Percentiles rank a stretch among this genome's conserved stretches.
phyloP scores from a whole-genome alignment of 1,140 invertebrate genomes.

The Oreohelix idahoensis region DNA sequence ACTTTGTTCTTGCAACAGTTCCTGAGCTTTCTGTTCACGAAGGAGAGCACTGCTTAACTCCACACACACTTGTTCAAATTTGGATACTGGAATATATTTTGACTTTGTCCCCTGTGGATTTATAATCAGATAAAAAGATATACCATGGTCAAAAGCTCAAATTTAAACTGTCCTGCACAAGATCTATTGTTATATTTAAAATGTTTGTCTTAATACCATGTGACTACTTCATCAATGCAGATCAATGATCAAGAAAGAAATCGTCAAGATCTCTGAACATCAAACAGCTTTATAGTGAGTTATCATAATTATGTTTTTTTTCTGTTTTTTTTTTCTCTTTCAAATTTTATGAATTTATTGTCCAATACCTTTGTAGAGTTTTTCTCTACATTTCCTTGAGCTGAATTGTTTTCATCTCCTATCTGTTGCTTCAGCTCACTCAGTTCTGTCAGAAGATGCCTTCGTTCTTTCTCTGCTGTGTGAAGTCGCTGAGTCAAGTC shows the following conservation, averaged over 20 bases:
- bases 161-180: not conserved
- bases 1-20: slow-evolving; percentile 68
- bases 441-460: slow-evolving; percentile 57
- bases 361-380: not conserved
- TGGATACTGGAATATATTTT: slow-evolving; percentile 61
- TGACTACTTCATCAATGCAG: no score
- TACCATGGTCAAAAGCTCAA: not conserved
- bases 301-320: no score
- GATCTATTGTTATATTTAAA: no score
- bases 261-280: no score
- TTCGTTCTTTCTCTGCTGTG: slow-evolving; percentile 64
- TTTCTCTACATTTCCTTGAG: not conserved
- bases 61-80: slow-evolving; percentile 68
- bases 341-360: not conserved
- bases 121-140: no score
- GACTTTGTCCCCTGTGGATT: slow-evolving; percentile 42
- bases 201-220: no score
- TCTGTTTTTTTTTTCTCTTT: no score
- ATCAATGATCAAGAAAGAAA: no score
- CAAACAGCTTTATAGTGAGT: no score
- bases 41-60: slow-evolving; percentile 66
- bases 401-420: slow-evolving; percentile 24
- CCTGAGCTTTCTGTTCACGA: slow-evolving; percentile 68
- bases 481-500: slow-evolving; percentile 68
- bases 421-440: slow-evolving; percentile 55